Evolutionary conservation across 2,113 vertebrate species (phyloP), one percentile per base, ranked within the genome.

Genomic region (Callorhinus ursinus): DNA sequence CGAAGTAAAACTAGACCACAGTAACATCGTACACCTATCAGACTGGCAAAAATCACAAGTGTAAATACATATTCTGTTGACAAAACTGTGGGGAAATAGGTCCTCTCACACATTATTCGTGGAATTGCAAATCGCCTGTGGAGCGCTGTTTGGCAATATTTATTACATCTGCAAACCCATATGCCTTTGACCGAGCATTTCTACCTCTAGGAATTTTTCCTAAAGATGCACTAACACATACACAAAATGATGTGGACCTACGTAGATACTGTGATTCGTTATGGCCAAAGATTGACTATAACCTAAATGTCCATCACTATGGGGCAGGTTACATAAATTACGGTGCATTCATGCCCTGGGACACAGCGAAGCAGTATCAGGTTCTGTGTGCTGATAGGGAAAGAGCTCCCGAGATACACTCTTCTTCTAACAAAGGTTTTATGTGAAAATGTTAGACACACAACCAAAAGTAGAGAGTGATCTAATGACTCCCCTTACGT

Each of bases 201-300:
- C 85, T 46, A 63, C 39, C 88, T 76, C 9, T 21, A 90, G 42
- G 31, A 94, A 82, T 90, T 71, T 71, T 86, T 96, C 72, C 94
- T 82, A 19, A 94, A 81, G 57, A 76, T 49, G 74, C 0, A 72
- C 10, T 71, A 19, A 82, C 7, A 87, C 11, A 77, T 63, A 42
- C 42, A 33, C 36, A 96, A 79, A 91, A 79, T 63, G 80, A 71
- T 16, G 2, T 63, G 21, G 24, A 65, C 39, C 6, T 51, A 33
- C 7, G 5, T 36, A 28, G 19, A 39, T 22, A 61, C 13, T 39
- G 18, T 11, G 89, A 81, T 55, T 74, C 33, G 46, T 84, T 63
- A n/a, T 22, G 49, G 76, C 7, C n/a, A 49, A 84, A 71, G 14
- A n/a, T 1, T n/a, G 21, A 39, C 65, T 81, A 42, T 19, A 61